phyloP scores from a whole-genome alignment of 2,888 invertebrate species.

The Apamea anceps region DNA sequence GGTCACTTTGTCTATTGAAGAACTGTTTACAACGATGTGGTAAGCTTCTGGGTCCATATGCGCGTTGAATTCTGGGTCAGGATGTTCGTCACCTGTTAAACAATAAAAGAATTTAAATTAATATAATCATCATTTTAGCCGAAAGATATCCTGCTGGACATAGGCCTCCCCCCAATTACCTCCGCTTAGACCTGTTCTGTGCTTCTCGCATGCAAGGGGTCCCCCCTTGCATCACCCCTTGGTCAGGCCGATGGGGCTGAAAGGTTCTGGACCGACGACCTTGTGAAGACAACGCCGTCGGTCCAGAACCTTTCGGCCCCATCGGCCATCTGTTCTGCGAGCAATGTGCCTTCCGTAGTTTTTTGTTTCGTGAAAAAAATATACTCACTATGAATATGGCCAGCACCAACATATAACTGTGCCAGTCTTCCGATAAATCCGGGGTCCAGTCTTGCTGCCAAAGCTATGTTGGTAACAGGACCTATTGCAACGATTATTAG shows the following conservation, averaged over 20 bases:
- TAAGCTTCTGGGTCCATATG: conserved; percentile 80
- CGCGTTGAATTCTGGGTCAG: conserved; percentile 77
- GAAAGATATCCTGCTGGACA: too few species aligned
- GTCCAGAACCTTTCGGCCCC: too few species aligned
- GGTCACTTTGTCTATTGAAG: conserved; percentile 74
- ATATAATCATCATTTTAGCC: neutral
- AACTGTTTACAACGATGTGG: conserved; percentile 68
- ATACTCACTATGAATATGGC: conserved; percentile 89
- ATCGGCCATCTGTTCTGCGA: too few species aligned
- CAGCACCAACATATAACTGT: conserved; percentile 94
- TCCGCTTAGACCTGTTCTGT: too few species aligned
- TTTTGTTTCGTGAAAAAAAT: neutral
- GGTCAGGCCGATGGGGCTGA: too few species aligned
- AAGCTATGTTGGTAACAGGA: conserved; percentile 94
- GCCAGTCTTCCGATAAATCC: conserved; percentile 91
- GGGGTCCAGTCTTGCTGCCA: conserved; percentile 92
- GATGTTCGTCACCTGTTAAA: conserved; percentile 62
- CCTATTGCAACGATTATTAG: conserved; percentile 92
- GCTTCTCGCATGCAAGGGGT: too few species aligned
- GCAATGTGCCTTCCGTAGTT: too few species aligned
- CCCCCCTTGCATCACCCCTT: too few species aligned
- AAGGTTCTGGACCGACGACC: too few species aligned
- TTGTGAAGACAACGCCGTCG: too few species aligned
- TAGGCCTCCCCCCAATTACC: too few species aligned
- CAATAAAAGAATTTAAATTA: neutral